phyloP scores from a whole-genome alignment of 1,140 invertebrate genomes.

The Hirudo medicinalis region DNA sequence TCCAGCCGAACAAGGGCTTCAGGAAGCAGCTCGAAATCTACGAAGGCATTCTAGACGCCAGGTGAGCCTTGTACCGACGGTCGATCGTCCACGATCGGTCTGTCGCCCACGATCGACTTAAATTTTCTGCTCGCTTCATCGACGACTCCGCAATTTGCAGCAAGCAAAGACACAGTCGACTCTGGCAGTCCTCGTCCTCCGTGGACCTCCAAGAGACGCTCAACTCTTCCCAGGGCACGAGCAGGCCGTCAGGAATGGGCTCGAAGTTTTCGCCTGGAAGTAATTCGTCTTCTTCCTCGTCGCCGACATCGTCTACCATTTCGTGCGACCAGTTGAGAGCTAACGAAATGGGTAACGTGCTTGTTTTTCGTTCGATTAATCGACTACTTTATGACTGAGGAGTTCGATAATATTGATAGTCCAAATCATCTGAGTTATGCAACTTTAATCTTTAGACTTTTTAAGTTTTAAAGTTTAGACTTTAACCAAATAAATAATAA shows the following conservation, averaged over 20 bases:
- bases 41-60: conserved; percentile 70
- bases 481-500: no score
- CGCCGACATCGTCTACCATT: conserved; percentile 15
- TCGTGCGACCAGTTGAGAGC: conserved; percentile 12
- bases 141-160: conserved; percentile 27
- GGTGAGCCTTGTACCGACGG: conserved; percentile 51
- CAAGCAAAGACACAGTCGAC: conserved; percentile 69
- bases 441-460: no score
- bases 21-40: conserved; percentile 85
- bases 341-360: no score
- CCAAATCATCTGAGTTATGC: no score
- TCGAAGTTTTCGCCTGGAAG: neutral
- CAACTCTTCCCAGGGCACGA: neutral
- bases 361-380: no score
- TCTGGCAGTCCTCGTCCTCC: conserved; percentile 66
- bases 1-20: conserved; percentile 90
- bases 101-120: neutral
- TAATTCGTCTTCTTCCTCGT: conserved; percentile 6
- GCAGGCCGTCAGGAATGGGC: neutral
- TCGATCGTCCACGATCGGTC: neutral
- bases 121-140: neutral
- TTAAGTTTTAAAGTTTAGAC: no score
- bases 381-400: no score
- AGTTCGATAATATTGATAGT: no score
- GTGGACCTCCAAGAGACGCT: neutral